Evolutionary conservation across 2,797 vertebrate species (phyloP).

Genomic region (Catostomus latipinnis): DNA sequence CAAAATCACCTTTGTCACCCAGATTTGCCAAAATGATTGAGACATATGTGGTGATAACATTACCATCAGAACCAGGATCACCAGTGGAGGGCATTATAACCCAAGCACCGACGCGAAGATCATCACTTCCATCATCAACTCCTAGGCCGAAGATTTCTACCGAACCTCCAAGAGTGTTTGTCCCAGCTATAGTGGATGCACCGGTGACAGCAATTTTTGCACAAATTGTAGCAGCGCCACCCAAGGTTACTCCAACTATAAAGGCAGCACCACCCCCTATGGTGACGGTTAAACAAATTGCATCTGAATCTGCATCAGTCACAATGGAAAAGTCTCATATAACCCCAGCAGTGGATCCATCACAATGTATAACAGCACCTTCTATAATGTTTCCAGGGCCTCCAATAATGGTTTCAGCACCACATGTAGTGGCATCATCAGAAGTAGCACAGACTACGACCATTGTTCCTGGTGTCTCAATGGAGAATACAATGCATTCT

Average conservation of each 20-base stretch:
- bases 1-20: conserved; percentile 93
- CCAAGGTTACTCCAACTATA: conserved; percentile 32
- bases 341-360: not conserved
- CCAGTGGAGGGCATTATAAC: conserved; percentile 65
- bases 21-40: conserved; percentile 89
- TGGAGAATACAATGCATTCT: conserved; percentile 9
- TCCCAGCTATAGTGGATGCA: conserved; percentile 15
- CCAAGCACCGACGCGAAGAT: conserved; percentile 60
- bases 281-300: conserved; percentile 10
- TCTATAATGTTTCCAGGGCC: conserved; percentile 55
- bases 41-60: conserved; percentile 96
- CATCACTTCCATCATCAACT: conserved; percentile 55
- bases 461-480: conserved; percentile 13
- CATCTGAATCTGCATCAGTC: not conserved
- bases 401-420: conserved; percentile 30
- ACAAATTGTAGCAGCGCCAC: conserved; percentile 25
- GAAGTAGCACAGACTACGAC: conserved; percentile 9
- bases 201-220: conserved; percentile 31
- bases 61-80: conserved; percentile 95
- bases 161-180: conserved; percentile 43
- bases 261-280: not conserved
- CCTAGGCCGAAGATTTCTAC: conserved; percentile 33
- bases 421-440: conserved; percentile 21
- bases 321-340: conserved; percentile 4
- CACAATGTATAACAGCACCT: not conserved